A percentile compares a stretch with the other conserved stretches of the same genome.
These are phyloP conservation scores for Platysteira castanea DNA, from an alignment of 2,113 vertebrate genomes.

Conservation along the genomic window DNA sequence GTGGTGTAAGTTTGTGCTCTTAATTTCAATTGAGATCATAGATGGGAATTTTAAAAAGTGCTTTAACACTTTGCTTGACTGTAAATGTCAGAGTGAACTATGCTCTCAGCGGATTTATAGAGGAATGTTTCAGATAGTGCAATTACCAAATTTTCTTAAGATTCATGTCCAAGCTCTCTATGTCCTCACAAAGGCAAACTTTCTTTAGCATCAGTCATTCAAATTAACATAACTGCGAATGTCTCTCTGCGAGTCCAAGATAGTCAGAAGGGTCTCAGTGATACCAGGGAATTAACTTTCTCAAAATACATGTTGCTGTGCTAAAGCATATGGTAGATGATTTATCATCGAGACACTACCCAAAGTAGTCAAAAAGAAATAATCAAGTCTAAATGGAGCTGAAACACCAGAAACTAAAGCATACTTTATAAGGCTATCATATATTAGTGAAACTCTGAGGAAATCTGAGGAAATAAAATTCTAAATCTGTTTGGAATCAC, in stretches of 20 bases:
- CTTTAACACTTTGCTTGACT: not conserved
- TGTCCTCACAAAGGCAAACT: not conserved
- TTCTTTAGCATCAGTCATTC: not conserved
- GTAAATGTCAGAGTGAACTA: not conserved
- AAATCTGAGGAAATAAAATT: not conserved
- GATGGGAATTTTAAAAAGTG: not conserved
- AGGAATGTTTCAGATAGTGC: not conserved
- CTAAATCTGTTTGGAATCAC: not conserved
- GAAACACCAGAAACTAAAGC: not conserved
- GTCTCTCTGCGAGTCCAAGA: not conserved
- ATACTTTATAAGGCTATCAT: not conserved
- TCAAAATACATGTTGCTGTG: not conserved
- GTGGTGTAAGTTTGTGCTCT: not conserved
- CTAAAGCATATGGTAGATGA: not conserved
- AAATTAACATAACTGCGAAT: not conserved
- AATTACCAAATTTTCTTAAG: not conserved
- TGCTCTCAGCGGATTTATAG: not conserved
- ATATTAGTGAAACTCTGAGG: not conserved
- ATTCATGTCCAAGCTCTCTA: not conserved
- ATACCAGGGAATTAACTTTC: not conserved
- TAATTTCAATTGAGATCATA: not conserved
- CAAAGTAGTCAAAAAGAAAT: not conserved
- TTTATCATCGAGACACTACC: not conserved
- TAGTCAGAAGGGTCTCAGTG: not conserved
- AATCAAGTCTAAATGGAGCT: not conserved